Conservation (phyloP, 1,140 invertebrate species). For the Lepidurus couesii region DNA sequence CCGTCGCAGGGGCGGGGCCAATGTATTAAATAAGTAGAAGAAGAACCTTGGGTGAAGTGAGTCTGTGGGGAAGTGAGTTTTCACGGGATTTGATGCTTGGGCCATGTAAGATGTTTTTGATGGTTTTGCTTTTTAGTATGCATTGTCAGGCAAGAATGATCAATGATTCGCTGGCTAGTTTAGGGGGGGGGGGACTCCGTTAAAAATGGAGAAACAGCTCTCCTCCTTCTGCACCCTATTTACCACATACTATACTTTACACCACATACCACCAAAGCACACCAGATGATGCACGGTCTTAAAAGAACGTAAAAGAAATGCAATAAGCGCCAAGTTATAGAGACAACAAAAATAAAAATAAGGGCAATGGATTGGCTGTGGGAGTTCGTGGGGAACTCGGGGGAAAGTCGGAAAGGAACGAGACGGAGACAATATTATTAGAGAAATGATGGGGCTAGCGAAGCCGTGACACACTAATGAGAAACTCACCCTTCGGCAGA, state of each 20-base stretch:
- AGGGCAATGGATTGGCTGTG: not conserved
- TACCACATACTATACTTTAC: too few relatives aligned
- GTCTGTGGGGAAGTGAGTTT: too few relatives aligned
- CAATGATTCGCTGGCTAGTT: not conserved
- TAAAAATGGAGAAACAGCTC: not conserved
- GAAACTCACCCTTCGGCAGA: slow-evolving; percentile 13
- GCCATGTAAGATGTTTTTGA: not conserved
- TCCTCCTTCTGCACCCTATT: too few relatives aligned
- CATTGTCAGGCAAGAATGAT: not conserved
- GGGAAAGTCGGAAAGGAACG: not conserved
- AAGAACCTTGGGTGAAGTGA: not conserved
- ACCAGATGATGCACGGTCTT: slow-evolving; percentile 6
- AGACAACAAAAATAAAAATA: slow-evolving; percentile 1
- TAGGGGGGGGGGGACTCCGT: not conserved
- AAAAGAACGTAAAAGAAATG: not conserved
- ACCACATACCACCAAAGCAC: too few relatives aligned
- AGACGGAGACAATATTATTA: not conserved
- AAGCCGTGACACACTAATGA: slow-evolving; percentile 8
- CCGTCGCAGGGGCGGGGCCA: not conserved
- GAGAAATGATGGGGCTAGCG: not conserved
- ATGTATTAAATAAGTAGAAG: not conserved
- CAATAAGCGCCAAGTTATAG: slow-evolving; percentile 15
- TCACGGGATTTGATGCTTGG: too few relatives aligned
- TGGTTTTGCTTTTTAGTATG: not conserved
- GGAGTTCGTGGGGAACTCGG: not conserved